A percentile compares a stretch with the other conserved stretches of the same genome.
Evolutionary conservation across 2,113 vertebrate species (phyloP).

Genomic region (Calonectris borealis): DNA sequence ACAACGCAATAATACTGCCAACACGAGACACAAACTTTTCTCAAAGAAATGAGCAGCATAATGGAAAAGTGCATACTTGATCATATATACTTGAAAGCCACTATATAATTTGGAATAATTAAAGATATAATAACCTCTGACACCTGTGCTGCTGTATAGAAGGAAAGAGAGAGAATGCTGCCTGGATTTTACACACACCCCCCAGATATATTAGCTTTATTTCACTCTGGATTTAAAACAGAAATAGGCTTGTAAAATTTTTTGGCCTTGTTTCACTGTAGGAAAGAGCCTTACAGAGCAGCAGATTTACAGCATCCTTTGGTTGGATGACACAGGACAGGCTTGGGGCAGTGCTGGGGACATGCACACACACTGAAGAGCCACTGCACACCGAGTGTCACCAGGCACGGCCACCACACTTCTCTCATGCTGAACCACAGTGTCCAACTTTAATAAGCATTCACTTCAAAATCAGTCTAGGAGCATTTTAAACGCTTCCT

Average conservation of each 20-base stretch:
- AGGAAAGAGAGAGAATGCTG: background rate
- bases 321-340: accelerated
- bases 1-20: background rate
- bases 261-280: background rate
- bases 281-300: background rate
- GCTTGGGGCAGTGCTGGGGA: accelerated
- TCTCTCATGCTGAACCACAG: background rate
- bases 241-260: background rate
- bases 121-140: background rate
- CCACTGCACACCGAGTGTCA: accelerated
- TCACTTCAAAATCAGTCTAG: background rate
- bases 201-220: background rate
- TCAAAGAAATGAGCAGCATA: background rate
- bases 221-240: background rate
- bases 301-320: background rate
- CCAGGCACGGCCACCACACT: background rate
- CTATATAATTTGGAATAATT: background rate
- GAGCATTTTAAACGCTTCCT: background rate
- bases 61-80: background rate
- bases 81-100: background rate
- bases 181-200: background rate
- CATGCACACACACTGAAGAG: accelerated
- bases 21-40: background rate
- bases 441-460: background rate
- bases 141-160: background rate